Evolutionary conservation across 2,797 vertebrate species (phyloP).

Genomic region (Glyptemys insculpta): DNA sequence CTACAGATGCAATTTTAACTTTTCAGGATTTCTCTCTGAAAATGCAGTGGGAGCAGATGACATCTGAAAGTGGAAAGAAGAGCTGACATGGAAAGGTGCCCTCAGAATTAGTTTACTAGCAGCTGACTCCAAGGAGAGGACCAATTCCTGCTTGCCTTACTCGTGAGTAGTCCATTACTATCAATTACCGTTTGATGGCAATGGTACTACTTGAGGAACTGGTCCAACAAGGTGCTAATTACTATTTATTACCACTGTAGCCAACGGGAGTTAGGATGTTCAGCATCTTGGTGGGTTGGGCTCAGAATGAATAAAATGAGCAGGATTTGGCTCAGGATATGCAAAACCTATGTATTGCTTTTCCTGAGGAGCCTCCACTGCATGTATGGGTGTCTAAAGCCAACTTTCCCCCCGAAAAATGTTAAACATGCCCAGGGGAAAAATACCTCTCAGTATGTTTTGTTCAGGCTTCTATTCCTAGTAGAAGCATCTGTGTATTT

Average conservation of each 20-base stretch:
- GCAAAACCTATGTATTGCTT: neutral
- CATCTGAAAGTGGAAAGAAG: neutral
- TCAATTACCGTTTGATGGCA: neutral
- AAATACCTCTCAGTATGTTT: neutral
- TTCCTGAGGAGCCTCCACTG: neutral
- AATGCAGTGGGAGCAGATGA: neutral
- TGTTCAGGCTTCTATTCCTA: neutral
- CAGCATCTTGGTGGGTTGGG: neutral
- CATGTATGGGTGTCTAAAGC: fast-evolving
- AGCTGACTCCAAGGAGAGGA: neutral
- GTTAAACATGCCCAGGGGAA: neutral
- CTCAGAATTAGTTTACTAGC: neutral
- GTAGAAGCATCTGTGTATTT: neutral
- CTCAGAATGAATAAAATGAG: neutral
- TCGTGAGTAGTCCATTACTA: neutral
- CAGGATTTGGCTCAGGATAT: neutral
- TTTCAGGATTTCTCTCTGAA: neutral
- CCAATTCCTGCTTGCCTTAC: neutral
- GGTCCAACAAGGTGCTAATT: neutral
- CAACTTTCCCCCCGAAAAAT: neutral
- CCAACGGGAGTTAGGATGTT: neutral
- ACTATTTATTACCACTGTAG: neutral
- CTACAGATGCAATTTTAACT: neutral
- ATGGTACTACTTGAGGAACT: neutral
- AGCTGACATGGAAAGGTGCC: neutral